Conservation (phyloP, 2,888 invertebrate genomes). For the Labia minor region DNA sequence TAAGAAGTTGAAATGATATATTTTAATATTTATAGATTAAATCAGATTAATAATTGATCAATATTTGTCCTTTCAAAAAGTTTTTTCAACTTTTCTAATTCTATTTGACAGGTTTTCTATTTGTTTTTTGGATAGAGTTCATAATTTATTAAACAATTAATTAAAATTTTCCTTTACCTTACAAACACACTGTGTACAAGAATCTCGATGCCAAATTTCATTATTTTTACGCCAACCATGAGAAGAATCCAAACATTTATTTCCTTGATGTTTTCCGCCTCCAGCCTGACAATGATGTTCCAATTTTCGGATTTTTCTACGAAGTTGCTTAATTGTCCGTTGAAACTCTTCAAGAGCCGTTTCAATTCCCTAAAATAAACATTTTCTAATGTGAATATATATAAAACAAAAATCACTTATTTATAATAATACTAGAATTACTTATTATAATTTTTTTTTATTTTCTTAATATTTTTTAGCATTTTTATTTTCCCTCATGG, state of each 20-base stretch:
- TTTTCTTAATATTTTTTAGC: slow-evolving; percentile 28
- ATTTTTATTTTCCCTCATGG: background rate
- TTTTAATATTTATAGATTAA: no score
- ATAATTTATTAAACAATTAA: no score
- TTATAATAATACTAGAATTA: no score
- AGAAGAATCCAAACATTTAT: slow-evolving; percentile 36
- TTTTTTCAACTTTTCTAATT: no score
- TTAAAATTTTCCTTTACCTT: no score
- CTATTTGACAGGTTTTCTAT: no score
- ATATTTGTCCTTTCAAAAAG: no score
- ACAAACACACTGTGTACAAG: slow-evolving; percentile 42
- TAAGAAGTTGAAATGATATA: no score
- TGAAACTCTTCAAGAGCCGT: slow-evolving; percentile 42
- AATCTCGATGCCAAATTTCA: slow-evolving; percentile 40
- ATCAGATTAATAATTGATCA: no score
- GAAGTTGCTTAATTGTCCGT: slow-evolving; percentile 42
- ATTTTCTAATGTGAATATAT: slow-evolving; percentile 26
- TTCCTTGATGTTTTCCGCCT: slow-evolving; percentile 29
- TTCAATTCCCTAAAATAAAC: slow-evolving; percentile 40
- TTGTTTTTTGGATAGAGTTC: no score
- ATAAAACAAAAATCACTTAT: no score
- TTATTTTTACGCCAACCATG: slow-evolving; percentile 38
- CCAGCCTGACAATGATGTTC: slow-evolving; percentile 33
- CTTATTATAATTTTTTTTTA: no score
- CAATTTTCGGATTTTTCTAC: slow-evolving; percentile 39